Base-by-base conservation (phyloP, 2,113 vertebrate species). In the Neodon shergylaensis region DNA sequence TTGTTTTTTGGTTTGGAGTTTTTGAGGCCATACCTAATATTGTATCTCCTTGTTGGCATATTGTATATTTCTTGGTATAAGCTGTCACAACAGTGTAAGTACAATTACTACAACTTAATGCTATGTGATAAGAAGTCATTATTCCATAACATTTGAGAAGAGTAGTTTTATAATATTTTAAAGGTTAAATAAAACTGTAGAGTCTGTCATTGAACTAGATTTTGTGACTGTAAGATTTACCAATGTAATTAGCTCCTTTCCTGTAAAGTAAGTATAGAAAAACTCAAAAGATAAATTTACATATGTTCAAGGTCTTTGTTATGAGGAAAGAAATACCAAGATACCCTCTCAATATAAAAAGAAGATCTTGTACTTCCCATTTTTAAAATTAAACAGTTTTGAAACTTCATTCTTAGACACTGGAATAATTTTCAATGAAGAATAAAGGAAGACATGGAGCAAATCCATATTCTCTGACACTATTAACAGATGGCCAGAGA, bases 401-500 rank as follows among this genome's bases (percentile, higher is more conserved):
- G 47, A 68, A 70, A 22, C 14, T 58, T 91, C 17, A 95, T 49
- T 44, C 26, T 47, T 78, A 52, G 19, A 88, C 78, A 70, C 7
- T 73, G 36, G 88, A 74, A 82, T 93, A 81, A 74, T 66, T 87
- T 97, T 97, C 52, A 74, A 72, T 95, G 61, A 93, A 22, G n/a
- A 78, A 85, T n/a, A 96, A 93, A 22, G 47, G 16, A 88, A 85
- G 13, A 73, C 84, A 73, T 73, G 74, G 66, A 95, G 26, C 42
- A 92, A 94, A 92, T 72, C 9, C 63, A 63, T 70, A 84, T 22
- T 94, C 49, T 95, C 74, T 88, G 58, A 92, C 73, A 87, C 73
- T 83, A 63, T 87, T 68, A 96, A 44, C 97, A 97, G 94, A 96
- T 95, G 97, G 91, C 68, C 63, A 44, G 73, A 92, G 47, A 54